Evolutionary conservation across 2,797 vertebrate genomes (phyloP), one percentile per base, ranked within the genome.

Genomic region (Pangasius mekongensis): DNA sequence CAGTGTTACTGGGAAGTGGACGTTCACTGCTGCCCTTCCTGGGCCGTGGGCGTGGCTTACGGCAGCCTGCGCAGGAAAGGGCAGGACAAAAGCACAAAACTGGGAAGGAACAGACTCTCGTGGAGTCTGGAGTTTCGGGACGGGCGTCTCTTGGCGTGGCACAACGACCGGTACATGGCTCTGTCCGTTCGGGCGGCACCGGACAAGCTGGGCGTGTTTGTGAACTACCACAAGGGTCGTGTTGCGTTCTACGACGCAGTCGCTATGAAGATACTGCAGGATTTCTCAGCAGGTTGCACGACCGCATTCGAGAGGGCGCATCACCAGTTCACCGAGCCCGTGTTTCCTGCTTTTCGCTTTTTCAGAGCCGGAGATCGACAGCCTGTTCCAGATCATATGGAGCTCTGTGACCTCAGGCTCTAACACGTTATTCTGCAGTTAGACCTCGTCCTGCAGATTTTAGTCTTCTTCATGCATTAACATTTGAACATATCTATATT

Each of bases 11-110:
- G 95, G 95, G 95, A 97, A 76, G 94, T 95, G 0, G 80, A 95
- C 5, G 93, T 96, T 14, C 91, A 77, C 81, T 95, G 95, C 92
- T 95, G 95, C 90, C 49, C 91, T 0, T 88, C 91, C 58, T 97
- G 96, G 96, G 94, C 94, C 0, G 94, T 96, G 93, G 96, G 96
- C 0, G 93, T 93, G 56, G 91, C 94, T 69, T 96, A 95, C 11
- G 91, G 86, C 69, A 92, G 90, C 87, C 74, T 96, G 69, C 89
- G 92, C 82, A 92, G 95, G 77, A 96, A 95, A 87, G 96, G 96
- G 30, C 88, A 85, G 30, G 95, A 96, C 86, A 95, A 95, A 89
- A 91, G 91, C 0, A 52, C 94, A 86, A 96, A 95, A 87, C 93
- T 96, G 86, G 96, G 96, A 3, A 93, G 95, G 0, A 97, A 96